A percentile compares a stretch with the other conserved stretches of the same genome.
Evolutionary conservation across 1,140 invertebrate species (phyloP).

Genomic region (Cydia fagiglandana): DNA sequence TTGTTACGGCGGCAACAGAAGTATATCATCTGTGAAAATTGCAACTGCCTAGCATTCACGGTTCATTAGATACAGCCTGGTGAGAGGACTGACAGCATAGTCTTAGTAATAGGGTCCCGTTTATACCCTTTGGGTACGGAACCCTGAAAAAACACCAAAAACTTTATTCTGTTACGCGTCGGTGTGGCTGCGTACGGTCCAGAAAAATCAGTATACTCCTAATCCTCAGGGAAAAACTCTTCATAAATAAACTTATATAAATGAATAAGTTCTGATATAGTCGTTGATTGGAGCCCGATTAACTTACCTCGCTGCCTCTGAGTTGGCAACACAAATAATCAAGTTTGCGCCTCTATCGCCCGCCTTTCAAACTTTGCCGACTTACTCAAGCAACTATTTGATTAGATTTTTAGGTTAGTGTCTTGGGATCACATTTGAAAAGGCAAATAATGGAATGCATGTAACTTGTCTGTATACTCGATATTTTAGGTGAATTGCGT

Average conservation of each 20-base stretch:
- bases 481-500: no score
- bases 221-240: neutral
- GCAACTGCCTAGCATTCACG: no score
- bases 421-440: constrained; percentile 8
- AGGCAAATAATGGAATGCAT: neutral
- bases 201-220: neutral
- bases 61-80: no score
- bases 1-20: no score
- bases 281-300: constrained; percentile 20
- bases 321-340: constrained; percentile 24
- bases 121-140: no score
- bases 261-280: constrained; percentile 20
- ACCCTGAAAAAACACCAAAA: no score
- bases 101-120: no score
- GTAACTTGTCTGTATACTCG: no score
- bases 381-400: constrained; percentile 45
- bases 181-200: no score
- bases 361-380: constrained; percentile 50
- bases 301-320: constrained; percentile 8
- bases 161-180: no score
- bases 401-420: constrained; percentile 19
- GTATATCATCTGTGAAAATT: no score
- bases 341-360: constrained; percentile 38
- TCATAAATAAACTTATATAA: constrained; percentile 10
- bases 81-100: no score